phyloP scores from a whole-genome alignment of 2,888 invertebrate species.

The Deilephila elpenor region DNA sequence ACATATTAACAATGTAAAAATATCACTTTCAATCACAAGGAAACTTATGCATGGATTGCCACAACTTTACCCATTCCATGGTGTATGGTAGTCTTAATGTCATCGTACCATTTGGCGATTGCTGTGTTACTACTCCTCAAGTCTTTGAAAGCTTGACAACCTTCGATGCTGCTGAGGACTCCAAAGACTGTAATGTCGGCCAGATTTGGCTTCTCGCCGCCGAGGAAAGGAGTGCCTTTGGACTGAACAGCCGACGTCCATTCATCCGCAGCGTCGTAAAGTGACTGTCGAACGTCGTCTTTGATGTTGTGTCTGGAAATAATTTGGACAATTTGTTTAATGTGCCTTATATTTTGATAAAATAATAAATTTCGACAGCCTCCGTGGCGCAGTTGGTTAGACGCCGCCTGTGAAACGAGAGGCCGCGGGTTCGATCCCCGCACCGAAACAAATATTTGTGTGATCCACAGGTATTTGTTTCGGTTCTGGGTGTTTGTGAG shows the following conservation, averaged over 20 bases:
- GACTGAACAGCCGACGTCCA: constrained; percentile 90
- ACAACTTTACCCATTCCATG: constrained; percentile 83
- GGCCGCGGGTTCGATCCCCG: no score
- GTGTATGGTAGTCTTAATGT: constrained; percentile 87
- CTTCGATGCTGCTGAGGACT: constrained; percentile 95
- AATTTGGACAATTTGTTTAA: no score
- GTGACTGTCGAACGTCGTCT: constrained; percentile 94
- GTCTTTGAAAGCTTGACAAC: constrained; percentile 95
- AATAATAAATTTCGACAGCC: no score
- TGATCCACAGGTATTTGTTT: no score
- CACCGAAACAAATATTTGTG: no score
- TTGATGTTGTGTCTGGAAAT: constrained; percentile 90
- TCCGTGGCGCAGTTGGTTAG: no score
- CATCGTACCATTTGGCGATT: constrained; percentile 91
- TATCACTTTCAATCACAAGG: not conserved
- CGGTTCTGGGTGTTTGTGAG: no score
- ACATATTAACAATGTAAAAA: constrained; percentile 5
- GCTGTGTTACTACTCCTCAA: constrained; percentile 87
- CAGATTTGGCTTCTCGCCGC: constrained; percentile 94
- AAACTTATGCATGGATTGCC: constrained; percentile 43
- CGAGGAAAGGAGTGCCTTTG: constrained; percentile 91
- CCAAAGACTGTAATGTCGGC: constrained; percentile 97
- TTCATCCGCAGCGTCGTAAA: constrained; percentile 94
- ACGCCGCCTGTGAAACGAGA: no score
- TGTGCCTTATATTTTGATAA: no score